A percentile compares a stretch with the other conserved stretches of the same genome.
Evolutionary conservation across 2,113 vertebrate species (phyloP).

Genomic region (Phalacrocorax brasilianus): DNA sequence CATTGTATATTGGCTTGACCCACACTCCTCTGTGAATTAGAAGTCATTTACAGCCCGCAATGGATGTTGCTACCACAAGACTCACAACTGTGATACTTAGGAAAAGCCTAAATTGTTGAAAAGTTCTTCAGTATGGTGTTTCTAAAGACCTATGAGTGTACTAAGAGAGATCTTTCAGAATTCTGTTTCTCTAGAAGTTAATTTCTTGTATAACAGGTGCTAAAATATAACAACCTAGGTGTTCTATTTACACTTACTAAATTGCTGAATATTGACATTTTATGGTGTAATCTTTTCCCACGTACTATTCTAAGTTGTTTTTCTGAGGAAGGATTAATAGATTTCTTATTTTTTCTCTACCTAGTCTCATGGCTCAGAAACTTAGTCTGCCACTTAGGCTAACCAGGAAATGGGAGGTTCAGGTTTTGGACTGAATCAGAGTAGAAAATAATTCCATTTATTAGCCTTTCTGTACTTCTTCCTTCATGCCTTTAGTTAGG

Average conservation of each 20-base stretch:
- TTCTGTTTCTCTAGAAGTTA: not conserved
- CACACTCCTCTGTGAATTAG: not conserved
- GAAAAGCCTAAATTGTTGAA: not conserved
- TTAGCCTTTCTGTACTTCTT: not conserved
- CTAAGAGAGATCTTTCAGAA: not conserved
- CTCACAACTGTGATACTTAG: not conserved
- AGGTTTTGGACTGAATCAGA: not conserved
- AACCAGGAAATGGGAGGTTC: not conserved
- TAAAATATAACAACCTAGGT: not conserved
- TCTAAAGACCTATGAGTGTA: not conserved
- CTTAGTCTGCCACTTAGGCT: not conserved
- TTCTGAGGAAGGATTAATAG: not conserved
- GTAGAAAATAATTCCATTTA: not conserved
- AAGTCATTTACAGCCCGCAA: not conserved
- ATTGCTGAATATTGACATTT: not conserved
- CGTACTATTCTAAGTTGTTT: not conserved
- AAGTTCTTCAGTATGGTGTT: not conserved
- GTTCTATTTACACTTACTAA: not conserved
- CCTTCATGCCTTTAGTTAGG: not conserved
- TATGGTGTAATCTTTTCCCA: not conserved
- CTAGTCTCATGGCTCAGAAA: not conserved
- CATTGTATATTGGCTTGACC: not conserved
- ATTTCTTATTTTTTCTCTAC: not conserved
- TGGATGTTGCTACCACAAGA: not conserved
- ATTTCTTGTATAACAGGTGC: not conserved